Evolutionary conservation across 2,797 vertebrate species (phyloP), one percentile per base, ranked within the genome.

Genomic region (Acanthurus tractus): DNA sequence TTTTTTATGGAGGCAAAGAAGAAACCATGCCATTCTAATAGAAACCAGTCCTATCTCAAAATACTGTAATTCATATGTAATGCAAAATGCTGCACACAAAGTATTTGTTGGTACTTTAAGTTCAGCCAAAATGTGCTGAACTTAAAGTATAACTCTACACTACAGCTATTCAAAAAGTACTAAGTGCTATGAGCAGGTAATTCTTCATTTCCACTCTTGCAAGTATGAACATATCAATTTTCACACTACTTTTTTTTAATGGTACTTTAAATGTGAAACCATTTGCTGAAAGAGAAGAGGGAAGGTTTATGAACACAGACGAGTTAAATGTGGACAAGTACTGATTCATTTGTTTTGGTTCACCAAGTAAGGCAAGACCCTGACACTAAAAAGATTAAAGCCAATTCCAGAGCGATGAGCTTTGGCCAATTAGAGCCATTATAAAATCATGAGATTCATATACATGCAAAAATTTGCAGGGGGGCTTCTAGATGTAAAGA

Each of bases 261-360:
- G 36, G 42, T 17, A 25, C 56, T 63, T 46, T 8, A n/a, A 5
- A 10, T 63, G 56, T 44, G 59, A 66, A 74, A 40, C 53, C 40
- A 40, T 64, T 49, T 11, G 46, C 29, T 9, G 44, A 29, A 53
- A 58, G 22, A 70, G 59, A 56, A 17, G 45, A 38, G 76, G 20
- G 49, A 48, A 42, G 56, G 64, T 53, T 64, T 68, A 49, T 50
- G 76, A 80, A 78, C 79, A 64, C 3, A 22, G 70, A 59, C 12
- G 70, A 86, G 76, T 83, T 84, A 76, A 91, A 76, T 18, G 44
- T 25, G 78, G 77, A 86, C 76, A 62, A 86, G 86, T 64, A 74
- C 68, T 50, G 72, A 86, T 88, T 88, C 79, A 81, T 91, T 87
- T 92, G 86, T 92, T 92, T 88, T 86, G 79, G 84, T 89, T 90